Evolutionary conservation across 2,113 vertebrate genomes (phyloP).

Genomic region (Stegostoma tigrinum): DNA sequence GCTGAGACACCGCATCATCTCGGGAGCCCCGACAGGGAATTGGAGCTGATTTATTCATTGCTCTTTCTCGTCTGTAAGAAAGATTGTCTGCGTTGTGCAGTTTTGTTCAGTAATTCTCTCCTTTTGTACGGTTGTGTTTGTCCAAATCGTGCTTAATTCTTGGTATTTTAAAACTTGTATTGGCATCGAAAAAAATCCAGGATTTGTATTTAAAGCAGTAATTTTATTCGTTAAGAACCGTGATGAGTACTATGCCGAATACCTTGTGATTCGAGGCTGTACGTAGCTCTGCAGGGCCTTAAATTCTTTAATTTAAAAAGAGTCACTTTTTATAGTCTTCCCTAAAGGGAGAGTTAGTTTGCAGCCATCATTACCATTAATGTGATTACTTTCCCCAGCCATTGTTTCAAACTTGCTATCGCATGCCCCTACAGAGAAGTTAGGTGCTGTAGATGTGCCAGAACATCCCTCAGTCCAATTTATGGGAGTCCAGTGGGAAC

Average conservation of each 20-base stretch:
- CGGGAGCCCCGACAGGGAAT: background rate
- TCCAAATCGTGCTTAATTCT: background rate
- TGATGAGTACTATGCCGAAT: background rate
- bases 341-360: background rate
- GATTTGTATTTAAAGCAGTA: background rate
- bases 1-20: background rate
- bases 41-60: background rate
- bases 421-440: background rate
- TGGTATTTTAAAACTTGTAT: background rate
- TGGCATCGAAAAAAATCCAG: background rate
- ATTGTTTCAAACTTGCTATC: background rate
- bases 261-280: background rate
- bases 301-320: background rate
- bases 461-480: background rate
- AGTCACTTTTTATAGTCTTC: background rate
- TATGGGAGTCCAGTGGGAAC: background rate
- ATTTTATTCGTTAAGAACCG: background rate
- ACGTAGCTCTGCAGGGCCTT: background rate
- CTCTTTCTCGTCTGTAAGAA: background rate
- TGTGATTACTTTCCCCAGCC: background rate
- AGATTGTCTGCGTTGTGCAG: background rate
- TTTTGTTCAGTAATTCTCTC: background rate
- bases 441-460: background rate
- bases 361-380: background rate
- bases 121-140: background rate